Evolutionary conservation across 2,113 vertebrate genomes (phyloP).

Genomic region (Anolis sagrei): DNA sequence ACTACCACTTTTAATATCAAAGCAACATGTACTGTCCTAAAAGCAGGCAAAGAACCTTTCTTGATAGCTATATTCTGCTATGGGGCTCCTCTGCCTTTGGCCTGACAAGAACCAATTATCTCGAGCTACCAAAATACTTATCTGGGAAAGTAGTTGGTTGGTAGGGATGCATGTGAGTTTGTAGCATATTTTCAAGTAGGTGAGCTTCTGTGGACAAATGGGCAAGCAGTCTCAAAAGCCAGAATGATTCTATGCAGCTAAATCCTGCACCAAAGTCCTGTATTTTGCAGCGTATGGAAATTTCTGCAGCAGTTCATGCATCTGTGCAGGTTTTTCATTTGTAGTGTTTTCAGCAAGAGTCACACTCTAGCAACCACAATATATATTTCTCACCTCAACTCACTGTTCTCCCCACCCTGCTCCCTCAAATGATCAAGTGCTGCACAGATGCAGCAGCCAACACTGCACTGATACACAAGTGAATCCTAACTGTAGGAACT

Average conservation of each 20-base stretch:
- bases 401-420: neutral
- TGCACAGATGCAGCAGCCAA: neutral
- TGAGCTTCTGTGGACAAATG: neutral
- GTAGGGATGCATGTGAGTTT: neutral
- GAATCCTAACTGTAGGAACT: neutral
- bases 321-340: constrained; percentile 18
- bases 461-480: neutral
- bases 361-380: neutral
- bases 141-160: neutral
- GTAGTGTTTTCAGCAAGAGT: neutral
- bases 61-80: neutral
- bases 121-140: neutral
- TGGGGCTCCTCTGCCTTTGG: neutral
- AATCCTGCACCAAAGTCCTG: constrained; percentile 21
- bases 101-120: neutral
- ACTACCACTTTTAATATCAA: neutral
- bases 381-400: neutral
- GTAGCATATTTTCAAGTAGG: neutral
- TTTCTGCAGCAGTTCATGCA: constrained; percentile 28
- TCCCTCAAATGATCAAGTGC: neutral
- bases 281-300: constrained; percentile 27
- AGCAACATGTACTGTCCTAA: neutral
- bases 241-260: constrained; percentile 23
- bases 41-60: neutral
- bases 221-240: neutral